Base-by-base conservation (phyloP, 30 jellyfish, hydroid and myxozoan genomes). In the Aurelia aurita complex sp. Pacific region DNA sequence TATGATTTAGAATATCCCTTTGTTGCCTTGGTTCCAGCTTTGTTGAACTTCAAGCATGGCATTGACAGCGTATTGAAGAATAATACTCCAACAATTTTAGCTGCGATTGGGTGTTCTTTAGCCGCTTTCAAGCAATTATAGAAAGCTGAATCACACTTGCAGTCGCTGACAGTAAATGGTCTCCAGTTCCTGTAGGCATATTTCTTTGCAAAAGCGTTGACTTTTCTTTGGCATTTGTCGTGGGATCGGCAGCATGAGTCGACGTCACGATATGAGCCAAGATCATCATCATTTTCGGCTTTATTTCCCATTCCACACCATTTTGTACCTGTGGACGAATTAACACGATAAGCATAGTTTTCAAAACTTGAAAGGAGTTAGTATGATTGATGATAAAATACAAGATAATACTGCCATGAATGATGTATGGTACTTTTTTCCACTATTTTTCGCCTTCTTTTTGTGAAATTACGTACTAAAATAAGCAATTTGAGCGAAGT, bases 231-330 rank as follows among this genome's bases (percentile, higher is more conserved):
- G 85, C 85, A 74, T 35, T 64, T 61, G 71, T 74, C 77, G 12
- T 74, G 85, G n/a, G 35, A 40, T 5, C 70, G 85, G 70, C 85
- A 74, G 51, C 85, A 74, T 10, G 68, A 36, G 35, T 74, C 85
- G 9, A 74, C 61, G 17, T 74, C 70, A 0, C 69, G 52, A 33
- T 19, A 74, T 29, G 52, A 18, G 13, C 85, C 85, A 16, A 74
- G 85, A 35, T 74, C 85, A 23, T 40, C 36, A 23, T 74, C 85
- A 17, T 52, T n/a, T 7, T 74, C 76, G n/a, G 85, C 77, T 12
- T 51, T 74, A 3, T 74, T 74, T 61, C 77, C 85, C 57, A 52
- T 61, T 14, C 85, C 85, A 46, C 85, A 74, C 85, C 85, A 74
- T 33, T 36, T n/a, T 6, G 85, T 74, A 8, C 85, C 85, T 74